A percentile compares a stretch with the other conserved stretches of the same genome.
These are phyloP conservation scores for Diphyllodes magnificus DNA, from an alignment of 2,113 vertebrate genomes.

Conservation along the genomic window DNA sequence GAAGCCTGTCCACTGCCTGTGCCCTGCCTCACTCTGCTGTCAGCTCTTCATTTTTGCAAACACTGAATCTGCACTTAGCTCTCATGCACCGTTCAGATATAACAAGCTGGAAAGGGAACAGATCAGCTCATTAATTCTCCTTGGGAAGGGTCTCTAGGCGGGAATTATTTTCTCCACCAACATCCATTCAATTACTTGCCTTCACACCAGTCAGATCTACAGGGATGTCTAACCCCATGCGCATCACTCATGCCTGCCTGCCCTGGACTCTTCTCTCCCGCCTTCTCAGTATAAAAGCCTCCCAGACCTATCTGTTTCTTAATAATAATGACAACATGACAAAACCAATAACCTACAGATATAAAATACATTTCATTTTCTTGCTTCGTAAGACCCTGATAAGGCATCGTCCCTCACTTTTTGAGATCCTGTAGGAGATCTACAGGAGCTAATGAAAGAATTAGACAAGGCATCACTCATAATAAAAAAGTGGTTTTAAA, in stretches of 20 bases:
- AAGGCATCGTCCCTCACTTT: background rate
- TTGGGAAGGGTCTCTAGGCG: slow-evolving; percentile 58
- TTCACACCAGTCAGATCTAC: slow-evolving; percentile 58
- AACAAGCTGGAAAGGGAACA: slow-evolving; percentile 41
- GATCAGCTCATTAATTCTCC: slow-evolving; percentile 23
- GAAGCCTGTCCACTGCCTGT: background rate
- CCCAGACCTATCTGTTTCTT: slow-evolving; percentile 39
- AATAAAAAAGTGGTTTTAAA: slow-evolving; percentile 30
- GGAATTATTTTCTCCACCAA: slow-evolving; percentile 54
- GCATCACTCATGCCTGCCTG: slow-evolving; percentile 57
- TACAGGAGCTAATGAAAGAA: slow-evolving; percentile 4
- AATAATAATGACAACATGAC: slow-evolving; percentile 59
- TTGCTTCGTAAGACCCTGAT: slow-evolving; percentile 27
- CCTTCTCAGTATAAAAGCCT: slow-evolving; percentile 22
- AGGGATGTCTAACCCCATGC: slow-evolving; percentile 36
- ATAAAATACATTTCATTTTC: slow-evolving; percentile 40
- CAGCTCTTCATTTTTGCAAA: slow-evolving; percentile 22
- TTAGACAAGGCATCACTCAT: background rate
- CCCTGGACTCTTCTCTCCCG: slow-evolving; percentile 11
- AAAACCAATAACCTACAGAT: slow-evolving; percentile 59
- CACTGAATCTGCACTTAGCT: slow-evolving; percentile 10
- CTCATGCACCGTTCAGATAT: background rate
- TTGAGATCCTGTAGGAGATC: slow-evolving; percentile 25
- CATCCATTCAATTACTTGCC: slow-evolving; percentile 53
- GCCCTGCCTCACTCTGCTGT: background rate